These are phyloP conservation scores for Fregetta grallaria DNA, from an alignment of 2,113 vertebrate species.

Conservation along the genomic window DNA sequence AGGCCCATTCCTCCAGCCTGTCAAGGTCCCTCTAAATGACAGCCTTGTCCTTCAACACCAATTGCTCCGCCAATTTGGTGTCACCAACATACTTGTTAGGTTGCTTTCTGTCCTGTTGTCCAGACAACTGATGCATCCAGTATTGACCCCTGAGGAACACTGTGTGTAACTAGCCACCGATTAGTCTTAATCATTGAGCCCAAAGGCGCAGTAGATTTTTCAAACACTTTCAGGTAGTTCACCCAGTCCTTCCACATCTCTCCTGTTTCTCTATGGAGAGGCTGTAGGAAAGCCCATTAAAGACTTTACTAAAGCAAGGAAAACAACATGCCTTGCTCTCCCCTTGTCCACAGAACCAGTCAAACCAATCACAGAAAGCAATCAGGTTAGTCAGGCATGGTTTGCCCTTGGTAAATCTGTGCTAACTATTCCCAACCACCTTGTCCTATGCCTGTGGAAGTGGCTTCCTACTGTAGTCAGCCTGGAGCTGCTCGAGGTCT, in stretches of 20 bases:
- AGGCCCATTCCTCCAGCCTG: neutral
- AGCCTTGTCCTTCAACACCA: neutral
- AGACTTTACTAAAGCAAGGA: neutral
- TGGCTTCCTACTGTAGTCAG: neutral
- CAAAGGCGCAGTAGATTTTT: neutral
- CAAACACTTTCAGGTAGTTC: neutral
- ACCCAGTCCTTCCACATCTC: neutral
- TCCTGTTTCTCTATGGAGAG: neutral
- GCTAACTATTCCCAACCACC: neutral
- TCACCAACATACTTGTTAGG: neutral
- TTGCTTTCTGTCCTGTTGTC: neutral
- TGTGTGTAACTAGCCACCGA: neutral
- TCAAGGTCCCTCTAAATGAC: neutral
- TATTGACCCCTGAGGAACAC: neutral
- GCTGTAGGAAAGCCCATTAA: neutral
- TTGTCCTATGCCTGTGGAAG: neutral
- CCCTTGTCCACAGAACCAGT: neutral
- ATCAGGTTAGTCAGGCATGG: fast-evolving
- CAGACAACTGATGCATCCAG: neutral
- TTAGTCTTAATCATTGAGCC: neutral
- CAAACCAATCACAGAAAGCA: neutral
- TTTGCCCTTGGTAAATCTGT: neutral
- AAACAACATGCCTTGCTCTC: neutral
- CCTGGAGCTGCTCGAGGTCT: neutral
- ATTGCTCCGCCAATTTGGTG: neutral